Evolutionary conservation across 2,888 invertebrate genomes (phyloP).

Genomic region (Lithophane ornitopus): DNA sequence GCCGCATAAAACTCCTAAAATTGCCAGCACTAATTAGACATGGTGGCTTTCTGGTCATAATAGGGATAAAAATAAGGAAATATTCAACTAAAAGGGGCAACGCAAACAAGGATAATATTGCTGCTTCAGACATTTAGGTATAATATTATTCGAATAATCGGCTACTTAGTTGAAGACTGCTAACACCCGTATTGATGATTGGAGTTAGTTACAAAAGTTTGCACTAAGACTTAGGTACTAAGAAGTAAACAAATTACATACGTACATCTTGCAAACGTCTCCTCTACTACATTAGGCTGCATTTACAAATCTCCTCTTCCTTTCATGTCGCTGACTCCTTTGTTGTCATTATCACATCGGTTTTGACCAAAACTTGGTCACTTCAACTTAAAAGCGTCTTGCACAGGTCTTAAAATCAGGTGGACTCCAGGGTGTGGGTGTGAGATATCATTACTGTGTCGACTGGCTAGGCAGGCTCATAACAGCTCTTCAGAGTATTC

Average conservation of each 20-base stretch:
- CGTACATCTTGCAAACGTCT: too few relatives aligned
- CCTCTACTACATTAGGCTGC: background rate
- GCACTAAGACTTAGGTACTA: background rate
- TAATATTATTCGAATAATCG: background rate
- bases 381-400: background rate
- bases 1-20: background rate
- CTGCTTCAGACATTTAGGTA: background rate
- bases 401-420: background rate
- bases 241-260: background rate
- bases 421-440: background rate
- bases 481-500: background rate
- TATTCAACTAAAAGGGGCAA: background rate
- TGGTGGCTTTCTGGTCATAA: background rate
- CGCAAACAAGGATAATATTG: conserved; percentile 20
- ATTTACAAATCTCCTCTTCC: background rate
- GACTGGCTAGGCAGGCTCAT: background rate
- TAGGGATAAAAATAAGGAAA: conserved; percentile 21
- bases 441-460: background rate
- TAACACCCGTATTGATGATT: background rate
- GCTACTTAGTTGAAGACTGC: background rate
- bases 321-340: background rate
- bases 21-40: background rate
- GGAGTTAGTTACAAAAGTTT: background rate
- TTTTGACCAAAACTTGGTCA: too few relatives aligned
- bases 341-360: background rate